Evolutionary conservation across 2,113 vertebrate genomes (phyloP).

Genomic region (Psophia crepitans): DNA sequence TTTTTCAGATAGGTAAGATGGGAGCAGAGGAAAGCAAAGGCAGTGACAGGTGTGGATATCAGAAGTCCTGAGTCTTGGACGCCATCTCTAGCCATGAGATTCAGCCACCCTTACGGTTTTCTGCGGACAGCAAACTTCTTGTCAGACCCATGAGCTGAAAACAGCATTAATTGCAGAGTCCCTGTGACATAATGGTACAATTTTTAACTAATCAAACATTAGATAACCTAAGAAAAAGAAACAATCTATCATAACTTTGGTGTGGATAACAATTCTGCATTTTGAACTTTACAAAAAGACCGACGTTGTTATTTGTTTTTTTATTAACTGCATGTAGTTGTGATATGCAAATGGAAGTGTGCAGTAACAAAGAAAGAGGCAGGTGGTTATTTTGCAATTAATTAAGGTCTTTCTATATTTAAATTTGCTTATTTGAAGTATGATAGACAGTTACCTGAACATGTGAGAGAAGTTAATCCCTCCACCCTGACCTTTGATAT

Average conservation of each 20-base stretch:
- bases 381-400: not conserved
- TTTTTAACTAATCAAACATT: not conserved
- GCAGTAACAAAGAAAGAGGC: not conserved
- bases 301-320: not conserved
- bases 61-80: not conserved
- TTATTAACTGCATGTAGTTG: not conserved
- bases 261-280: not conserved
- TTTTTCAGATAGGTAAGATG: not conserved
- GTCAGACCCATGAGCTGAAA: not conserved
- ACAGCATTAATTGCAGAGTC: not conserved
- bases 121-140: not conserved
- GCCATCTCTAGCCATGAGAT: not conserved
- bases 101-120: not conserved
- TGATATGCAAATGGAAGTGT: not conserved
- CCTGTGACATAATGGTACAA: not conserved
- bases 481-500: not conserved
- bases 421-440: not conserved
- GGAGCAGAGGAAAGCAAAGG: not conserved
- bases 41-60: not conserved
- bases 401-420: not conserved
- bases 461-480: constrained; percentile 2
- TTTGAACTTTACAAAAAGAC: not conserved
- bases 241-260: not conserved
- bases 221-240: not conserved
- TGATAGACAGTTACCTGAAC: not conserved